Conservation (phyloP, 2,888 invertebrate species). For the Machimus rusticus region DNA sequence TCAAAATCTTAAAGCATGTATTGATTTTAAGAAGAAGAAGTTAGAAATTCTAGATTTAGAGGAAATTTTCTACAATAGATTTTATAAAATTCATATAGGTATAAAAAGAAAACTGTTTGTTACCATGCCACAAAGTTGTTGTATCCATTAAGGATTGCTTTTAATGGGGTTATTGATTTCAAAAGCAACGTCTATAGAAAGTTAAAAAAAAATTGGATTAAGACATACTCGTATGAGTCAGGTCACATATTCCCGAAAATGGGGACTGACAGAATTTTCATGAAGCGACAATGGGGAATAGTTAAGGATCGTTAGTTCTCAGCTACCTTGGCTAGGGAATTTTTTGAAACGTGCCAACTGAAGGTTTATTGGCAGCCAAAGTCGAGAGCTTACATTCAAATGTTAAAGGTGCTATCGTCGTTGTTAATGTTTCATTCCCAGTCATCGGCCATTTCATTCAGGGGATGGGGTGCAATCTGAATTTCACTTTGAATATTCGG, state of each 20-base stretch:
- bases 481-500: not conserved
- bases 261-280: not conserved
- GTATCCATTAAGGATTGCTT: too few relatives aligned
- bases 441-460: not conserved
- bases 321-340: not conserved
- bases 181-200: not conserved
- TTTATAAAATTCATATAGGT: too few relatives aligned
- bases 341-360: not conserved
- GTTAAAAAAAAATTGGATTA: not conserved
- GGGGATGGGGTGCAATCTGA: not conserved
- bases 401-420: not conserved
- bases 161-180: not conserved
- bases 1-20: too few relatives aligned
- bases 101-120: too few relatives aligned
- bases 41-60: too few relatives aligned
- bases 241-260: not conserved
- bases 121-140: too few relatives aligned
- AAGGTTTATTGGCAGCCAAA: not conserved
- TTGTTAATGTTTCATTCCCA: not conserved
- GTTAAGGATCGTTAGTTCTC: not conserved
- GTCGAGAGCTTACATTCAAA: not conserved
- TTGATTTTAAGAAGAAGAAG: too few relatives aligned
- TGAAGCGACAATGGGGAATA: not conserved
- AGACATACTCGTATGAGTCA: not conserved
- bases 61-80: too few relatives aligned